phyloP scores from a whole-genome alignment of 2,888 invertebrate species.

The Tenthredo scrophulariae region DNA sequence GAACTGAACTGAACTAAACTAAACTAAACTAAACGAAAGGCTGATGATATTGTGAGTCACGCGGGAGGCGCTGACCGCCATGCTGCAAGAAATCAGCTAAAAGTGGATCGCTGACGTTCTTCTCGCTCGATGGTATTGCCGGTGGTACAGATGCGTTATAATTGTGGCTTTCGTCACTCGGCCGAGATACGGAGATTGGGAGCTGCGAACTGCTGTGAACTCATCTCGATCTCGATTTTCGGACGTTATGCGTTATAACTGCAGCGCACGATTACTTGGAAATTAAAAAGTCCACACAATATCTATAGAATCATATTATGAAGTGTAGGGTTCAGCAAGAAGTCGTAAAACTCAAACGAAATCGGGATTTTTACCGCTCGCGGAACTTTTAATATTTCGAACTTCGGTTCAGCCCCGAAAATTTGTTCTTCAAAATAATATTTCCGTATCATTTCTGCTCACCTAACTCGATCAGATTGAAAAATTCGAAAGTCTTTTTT shows the following conservation, averaged over 20 bases:
- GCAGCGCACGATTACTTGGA: neutral
- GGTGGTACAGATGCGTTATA: slow-evolving; percentile 45
- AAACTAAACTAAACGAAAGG: neutral
- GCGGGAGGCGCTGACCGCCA: slow-evolving; percentile 32
- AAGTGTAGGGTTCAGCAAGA: too few relatives aligned
- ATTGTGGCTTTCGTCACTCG: slow-evolving; percentile 45
- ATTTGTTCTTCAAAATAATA: too few relatives aligned
- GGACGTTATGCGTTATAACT: neutral
- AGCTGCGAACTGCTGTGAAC: slow-evolving; percentile 17
- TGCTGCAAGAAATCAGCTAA: slow-evolving; percentile 39
- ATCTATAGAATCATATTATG: neutral
- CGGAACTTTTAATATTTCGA: too few relatives aligned
- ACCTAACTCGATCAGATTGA: neutral
- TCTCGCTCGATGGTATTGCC: slow-evolving; percentile 3
- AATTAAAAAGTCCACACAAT: neutral
- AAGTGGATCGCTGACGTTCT: slow-evolving; percentile 45
- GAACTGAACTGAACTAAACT: neutral
- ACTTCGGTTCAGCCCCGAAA: too few relatives aligned
- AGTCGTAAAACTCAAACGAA: too few relatives aligned
- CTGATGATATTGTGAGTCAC: slow-evolving; percentile 36
- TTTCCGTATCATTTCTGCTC: neutral
- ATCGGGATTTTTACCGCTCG: too few relatives aligned
- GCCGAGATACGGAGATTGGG: slow-evolving; percentile 40
- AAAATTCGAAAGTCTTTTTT: neutral
- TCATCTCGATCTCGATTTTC: neutral